A percentile compares a stretch with the other conserved stretches of the same genome.
These are phyloP conservation scores for Lymantria monacha DNA, from an alignment of 2,888 invertebrate genomes.

Conservation along the genomic window DNA sequence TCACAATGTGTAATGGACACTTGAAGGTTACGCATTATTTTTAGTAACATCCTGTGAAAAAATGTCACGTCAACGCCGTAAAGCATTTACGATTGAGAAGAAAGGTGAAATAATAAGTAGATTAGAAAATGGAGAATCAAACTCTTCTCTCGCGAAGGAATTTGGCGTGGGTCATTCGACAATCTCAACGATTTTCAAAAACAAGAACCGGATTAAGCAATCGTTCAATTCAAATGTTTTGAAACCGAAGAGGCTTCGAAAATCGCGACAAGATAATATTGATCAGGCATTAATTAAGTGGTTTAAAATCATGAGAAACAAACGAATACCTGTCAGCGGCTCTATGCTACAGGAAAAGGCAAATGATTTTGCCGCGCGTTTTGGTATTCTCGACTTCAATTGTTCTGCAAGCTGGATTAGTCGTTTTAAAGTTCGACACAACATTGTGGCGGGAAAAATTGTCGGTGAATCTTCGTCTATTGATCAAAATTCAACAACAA, in stretches of 20 bases:
- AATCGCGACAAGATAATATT: not conserved
- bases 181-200: slow-evolving; percentile 20
- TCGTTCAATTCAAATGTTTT: slow-evolving; percentile 27
- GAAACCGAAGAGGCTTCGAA: slow-evolving; percentile 18
- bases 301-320: slow-evolving; percentile 22
- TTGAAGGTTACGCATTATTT: slow-evolving; percentile 13
- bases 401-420: not conserved
- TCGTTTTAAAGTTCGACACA: not conserved
- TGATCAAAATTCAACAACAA: not conserved
- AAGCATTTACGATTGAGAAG: slow-evolving; percentile 20
- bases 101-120: slow-evolving; percentile 11
- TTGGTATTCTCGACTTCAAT: slow-evolving; percentile 1
- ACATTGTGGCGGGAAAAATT: not conserved
- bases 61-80: slow-evolving; percentile 7
- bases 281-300: slow-evolving; percentile 19
- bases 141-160: slow-evolving; percentile 21
- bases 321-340: slow-evolving; percentile 18
- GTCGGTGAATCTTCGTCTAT: not conserved
- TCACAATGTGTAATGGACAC: slow-evolving; percentile 11
- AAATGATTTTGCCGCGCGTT: slow-evolving; percentile 3
- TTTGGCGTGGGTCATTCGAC: slow-evolving; percentile 25
- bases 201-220: slow-evolving; percentile 22
- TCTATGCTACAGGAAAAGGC: slow-evolving; percentile 3
- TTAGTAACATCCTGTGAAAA: slow-evolving; percentile 2
- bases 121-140: slow-evolving; percentile 22